These are phyloP conservation scores for Cyaniris semiargus DNA, from an alignment of 2,888 invertebrate species.

Conservation along the genomic window DNA sequence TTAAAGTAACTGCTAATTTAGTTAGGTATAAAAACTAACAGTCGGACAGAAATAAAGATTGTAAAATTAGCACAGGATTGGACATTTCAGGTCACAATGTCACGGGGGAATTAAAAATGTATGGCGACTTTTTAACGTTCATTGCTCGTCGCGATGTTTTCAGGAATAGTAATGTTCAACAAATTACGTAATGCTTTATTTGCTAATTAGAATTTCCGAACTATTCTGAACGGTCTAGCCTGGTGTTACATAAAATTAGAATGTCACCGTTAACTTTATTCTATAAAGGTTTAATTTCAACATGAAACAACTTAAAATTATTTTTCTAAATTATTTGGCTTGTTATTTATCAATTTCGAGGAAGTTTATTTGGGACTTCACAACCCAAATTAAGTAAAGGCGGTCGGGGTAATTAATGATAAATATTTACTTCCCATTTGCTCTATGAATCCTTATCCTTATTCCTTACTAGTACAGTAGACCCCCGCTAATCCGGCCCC, in stretches of 20 bases:
- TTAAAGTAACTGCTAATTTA: too few species aligned
- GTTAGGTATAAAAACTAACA: neutral
- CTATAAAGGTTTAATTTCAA: neutral
- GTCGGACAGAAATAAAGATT: neutral
- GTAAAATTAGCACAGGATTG: slow-evolving; percentile 2
- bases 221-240: neutral
- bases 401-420: neutral
- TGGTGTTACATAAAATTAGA: neutral
- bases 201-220: neutral
- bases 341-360: slow-evolving; percentile 1
- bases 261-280: neutral
- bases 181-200: neutral
- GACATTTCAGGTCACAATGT: neutral
- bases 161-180: neutral
- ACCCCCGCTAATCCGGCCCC: too few species aligned
- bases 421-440: slow-evolving; percentile 2
- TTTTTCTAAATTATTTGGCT: neutral
- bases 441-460: neutral
- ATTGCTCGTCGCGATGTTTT: neutral
- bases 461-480: neutral
- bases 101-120: neutral
- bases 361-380: neutral
- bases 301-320: neutral
- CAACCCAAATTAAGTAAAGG: too few species aligned
- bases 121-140: neutral